Evolutionary conservation across 2,113 vertebrate species (phyloP).

Genomic region (Okapia johnstoni): DNA sequence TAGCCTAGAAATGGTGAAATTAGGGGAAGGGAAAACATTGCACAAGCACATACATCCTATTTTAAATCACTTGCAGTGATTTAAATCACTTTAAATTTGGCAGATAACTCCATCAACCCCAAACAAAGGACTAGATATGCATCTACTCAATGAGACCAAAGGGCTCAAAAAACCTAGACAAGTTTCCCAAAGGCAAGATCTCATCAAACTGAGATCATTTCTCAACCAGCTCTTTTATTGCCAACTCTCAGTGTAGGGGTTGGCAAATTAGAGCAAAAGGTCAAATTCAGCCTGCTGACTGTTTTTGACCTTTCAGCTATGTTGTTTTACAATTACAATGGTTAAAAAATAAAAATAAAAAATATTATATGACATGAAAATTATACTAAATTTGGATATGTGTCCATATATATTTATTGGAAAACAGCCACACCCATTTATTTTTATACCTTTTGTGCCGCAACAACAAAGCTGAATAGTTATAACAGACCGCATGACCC

Average conservation of each 20-base stretch:
- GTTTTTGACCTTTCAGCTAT: neutral
- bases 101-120: neutral
- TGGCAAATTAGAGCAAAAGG: neutral
- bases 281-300: neutral
- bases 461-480: neutral
- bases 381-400: neutral
- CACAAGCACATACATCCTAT: neutral
- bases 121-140: neutral
- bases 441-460: neutral
- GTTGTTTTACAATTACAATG: neutral
- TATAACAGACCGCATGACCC: neutral
- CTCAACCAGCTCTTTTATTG: neutral
- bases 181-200: neutral
- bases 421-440: accelerated
- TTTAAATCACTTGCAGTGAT: neutral
- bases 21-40: neutral
- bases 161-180: neutral
- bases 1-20: neutral
- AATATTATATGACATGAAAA: neutral
- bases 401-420: neutral
- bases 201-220: neutral
- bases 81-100: too few species aligned
- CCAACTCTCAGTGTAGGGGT: neutral
- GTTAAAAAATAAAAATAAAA: neutral
- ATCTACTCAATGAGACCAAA: neutral